Base-by-base conservation (phyloP, 2,888 invertebrate genomes). In the Thecocarcelia acutangulata region DNA sequence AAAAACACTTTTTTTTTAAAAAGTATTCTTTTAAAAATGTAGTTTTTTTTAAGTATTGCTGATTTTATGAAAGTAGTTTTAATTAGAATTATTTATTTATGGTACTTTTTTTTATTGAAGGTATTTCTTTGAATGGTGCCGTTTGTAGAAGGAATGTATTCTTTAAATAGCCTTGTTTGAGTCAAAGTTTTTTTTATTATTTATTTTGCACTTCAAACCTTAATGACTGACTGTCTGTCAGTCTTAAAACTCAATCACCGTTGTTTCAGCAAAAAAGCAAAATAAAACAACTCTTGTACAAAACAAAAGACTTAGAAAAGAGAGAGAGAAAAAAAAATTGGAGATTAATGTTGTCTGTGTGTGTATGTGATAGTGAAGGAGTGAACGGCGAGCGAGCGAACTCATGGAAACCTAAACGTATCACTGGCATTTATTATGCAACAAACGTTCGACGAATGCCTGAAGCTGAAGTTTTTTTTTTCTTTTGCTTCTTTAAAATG, bases 401-500 rank as follows among this genome's bases (percentile, higher is more conserved):
- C 17, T 19, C 28, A 64, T 56, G 61, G 50, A 40, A 54, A 73
- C 50, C 63, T 64, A 80, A 84, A 84, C 56, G 63, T 56, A 77
- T 28, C 58, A n/a, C 37, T 85, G 87, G 87, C 88, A 88, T 86
- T 89, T 89, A 88, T 89, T 90, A 89, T 90, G 89, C 89, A 89
- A 89, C 87, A 79, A 86, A 83, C 89, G 88, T 89, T 85, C 24
- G 4, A 24, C 50, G 52, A 50, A 21, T 84, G 78, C 84, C 85
- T 85, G 85, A 86, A 87, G 86, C 85, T 87, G 86, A 46, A 85
- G 58, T 5, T 40, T 64, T 68, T 48, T 63, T 56, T 48, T 63
- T 9, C 1, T n/a, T 24, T 24, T 24, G 5, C 28, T 17, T 61
- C 37, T 58, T 61, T 46, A 3, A 52, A 54, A 63, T 44, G 40